phyloP scores from a whole-genome alignment of 1,140 invertebrate species.

The Eueides isabella region DNA sequence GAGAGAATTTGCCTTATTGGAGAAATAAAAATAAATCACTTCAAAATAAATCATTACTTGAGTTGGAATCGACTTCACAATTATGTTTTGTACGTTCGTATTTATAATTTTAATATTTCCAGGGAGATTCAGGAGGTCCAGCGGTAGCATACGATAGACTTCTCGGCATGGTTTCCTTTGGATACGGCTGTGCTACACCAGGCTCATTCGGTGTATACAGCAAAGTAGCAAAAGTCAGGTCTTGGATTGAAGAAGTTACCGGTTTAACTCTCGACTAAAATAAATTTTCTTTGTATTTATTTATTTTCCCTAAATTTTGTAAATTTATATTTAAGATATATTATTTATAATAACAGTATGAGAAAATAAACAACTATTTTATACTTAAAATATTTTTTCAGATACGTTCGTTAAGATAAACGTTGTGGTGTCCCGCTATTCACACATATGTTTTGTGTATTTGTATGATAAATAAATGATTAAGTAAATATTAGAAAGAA shows the following conservation, averaged over 20 bases:
- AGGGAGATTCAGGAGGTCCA: conserved; percentile 81
- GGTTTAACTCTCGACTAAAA: conserved; percentile 55
- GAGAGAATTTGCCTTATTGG: too few species aligned
- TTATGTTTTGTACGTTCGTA: too few species aligned
- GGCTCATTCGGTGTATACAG: conserved; percentile 85
- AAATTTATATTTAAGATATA: background rate
- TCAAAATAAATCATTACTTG: too few species aligned
- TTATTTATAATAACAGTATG: background rate
- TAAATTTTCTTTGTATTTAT: background rate
- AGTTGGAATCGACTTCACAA: too few species aligned
- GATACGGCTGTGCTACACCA: conserved; percentile 83
- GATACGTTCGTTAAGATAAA: too few species aligned
- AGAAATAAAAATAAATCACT: too few species aligned
- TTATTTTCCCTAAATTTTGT: background rate
- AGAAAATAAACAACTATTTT: background rate
- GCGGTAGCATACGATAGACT: conserved; percentile 73
- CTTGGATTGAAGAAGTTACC: conserved; percentile 77
- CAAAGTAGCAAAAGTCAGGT: conserved; percentile 79
- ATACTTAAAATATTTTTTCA: background rate
- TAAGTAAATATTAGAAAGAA: too few species aligned
- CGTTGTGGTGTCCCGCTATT: too few species aligned
- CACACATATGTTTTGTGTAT: too few species aligned
- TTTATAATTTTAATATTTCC: conserved; percentile 35
- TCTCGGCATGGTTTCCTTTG: conserved; percentile 84
- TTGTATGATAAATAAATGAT: too few species aligned